Percentiles rank a stretch among this genome's conserved stretches.
phyloP scores from a whole-genome alignment of 1,140 invertebrate species.

The Arion vulgaris region DNA sequence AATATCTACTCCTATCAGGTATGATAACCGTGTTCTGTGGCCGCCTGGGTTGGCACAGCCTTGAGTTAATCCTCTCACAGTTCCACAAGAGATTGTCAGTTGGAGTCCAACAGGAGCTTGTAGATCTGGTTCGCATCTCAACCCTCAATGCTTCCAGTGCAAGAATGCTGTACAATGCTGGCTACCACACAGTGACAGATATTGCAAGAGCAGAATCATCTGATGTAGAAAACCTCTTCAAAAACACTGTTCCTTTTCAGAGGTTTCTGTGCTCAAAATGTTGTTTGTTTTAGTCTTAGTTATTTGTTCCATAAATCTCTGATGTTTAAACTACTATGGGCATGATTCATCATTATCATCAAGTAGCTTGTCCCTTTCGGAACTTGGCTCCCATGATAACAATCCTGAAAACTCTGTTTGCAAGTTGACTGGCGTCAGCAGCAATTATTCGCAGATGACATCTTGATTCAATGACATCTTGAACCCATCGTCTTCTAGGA shows the following conservation, averaged over 20 bases:
- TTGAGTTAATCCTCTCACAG: conserved; percentile 90
- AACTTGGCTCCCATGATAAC: no score
- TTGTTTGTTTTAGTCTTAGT: no score
- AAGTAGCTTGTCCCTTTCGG: no score
- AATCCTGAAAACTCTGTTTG: no score
- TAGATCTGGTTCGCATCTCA: conserved; percentile 90
- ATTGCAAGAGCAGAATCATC: conserved; percentile 82
- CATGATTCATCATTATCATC: no score
- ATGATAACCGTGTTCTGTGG: conserved; percentile 94
- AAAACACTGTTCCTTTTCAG: conserved; percentile 84
- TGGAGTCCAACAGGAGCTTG: conserved; percentile 91
- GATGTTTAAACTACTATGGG: no score
- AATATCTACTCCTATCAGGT: conserved; percentile 74
- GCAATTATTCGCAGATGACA: no score
- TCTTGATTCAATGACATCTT: no score
- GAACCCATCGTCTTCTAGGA: no score
- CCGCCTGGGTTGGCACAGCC: conserved; percentile 91
- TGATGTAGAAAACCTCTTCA: conserved; percentile 83
- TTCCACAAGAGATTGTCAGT: conserved; percentile 95
- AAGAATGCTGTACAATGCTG: conserved; percentile 86
- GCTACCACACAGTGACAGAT: conserved; percentile 85
- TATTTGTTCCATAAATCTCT: no score
- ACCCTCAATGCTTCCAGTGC: conserved; percentile 89
- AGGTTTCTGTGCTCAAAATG: conserved; percentile 55
- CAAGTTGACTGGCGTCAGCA: no score